A percentile compares a stretch with the other conserved stretches of the same genome.
Conservation (phyloP, 2,888 invertebrate genomes). For the Anodontia alba region DNA sequence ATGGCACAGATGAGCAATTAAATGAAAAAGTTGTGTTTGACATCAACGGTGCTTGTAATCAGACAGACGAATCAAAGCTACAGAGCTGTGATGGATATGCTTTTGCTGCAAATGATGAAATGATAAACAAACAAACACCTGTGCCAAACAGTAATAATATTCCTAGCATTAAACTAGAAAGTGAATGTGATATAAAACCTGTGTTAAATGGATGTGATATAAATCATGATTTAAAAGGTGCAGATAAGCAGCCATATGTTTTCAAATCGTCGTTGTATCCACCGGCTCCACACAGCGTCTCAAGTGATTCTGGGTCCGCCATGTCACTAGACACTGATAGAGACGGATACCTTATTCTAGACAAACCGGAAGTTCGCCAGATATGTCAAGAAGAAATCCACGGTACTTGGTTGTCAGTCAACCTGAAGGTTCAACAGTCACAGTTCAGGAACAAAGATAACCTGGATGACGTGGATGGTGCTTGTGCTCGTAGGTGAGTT, state of each 20-base stretch:
- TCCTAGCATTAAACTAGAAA: not conserved
- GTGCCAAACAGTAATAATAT: not conserved
- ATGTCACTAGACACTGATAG: not conserved
- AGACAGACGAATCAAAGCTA: slow-evolving; percentile 6
- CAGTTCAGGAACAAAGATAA: not conserved
- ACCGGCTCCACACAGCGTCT: not conserved
- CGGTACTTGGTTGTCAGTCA: slow-evolving; percentile 4
- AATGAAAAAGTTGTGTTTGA: not conserved
- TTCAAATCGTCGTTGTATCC: not conserved
- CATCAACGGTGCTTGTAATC: not conserved
- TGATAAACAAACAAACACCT: not conserved
- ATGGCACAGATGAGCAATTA: no score
- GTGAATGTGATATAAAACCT: not conserved
- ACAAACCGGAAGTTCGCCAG: not conserved
- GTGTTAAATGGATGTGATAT: not conserved
- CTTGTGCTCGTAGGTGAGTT: not conserved
- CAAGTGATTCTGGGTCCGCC: not conserved
- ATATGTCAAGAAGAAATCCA: slow-evolving; percentile 5
- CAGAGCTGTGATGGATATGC: not conserved
- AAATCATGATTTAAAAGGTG: not conserved
- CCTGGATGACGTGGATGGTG: not conserved
- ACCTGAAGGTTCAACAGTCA: slow-evolving; percentile 1
- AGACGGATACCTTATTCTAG: not conserved
- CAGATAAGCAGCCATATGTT: not conserved
- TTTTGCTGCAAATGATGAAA: not conserved